A percentile compares a stretch with the other conserved stretches of the same genome.
Conservation (phyloP, 2,797 vertebrate species). For the Mionectes olivaceus region DNA sequence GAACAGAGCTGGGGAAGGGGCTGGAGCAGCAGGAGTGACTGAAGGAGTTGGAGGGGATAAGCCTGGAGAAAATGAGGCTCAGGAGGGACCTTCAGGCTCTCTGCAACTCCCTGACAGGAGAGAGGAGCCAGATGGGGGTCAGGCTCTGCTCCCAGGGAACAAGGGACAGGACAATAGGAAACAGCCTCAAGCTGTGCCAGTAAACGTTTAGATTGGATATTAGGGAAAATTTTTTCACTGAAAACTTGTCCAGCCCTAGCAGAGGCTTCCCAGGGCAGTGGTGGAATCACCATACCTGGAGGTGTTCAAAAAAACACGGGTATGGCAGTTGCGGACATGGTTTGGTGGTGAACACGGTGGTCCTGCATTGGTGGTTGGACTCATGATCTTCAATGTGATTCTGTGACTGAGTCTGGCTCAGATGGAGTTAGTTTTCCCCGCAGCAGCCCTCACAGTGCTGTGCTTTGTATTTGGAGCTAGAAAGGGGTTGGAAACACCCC, state of each 20-base stretch:
- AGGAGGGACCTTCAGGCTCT: background rate
- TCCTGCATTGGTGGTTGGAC: background rate
- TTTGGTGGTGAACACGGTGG: background rate
- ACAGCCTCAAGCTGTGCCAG: accelerated
- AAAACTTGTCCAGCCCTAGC: background rate
- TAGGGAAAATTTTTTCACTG: background rate
- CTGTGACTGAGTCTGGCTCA: background rate
- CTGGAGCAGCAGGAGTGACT: accelerated
- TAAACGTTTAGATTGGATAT: background rate
- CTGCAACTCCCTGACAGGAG: background rate
- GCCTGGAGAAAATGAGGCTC: background rate
- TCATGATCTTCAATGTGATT: background rate
- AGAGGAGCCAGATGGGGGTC: accelerated
- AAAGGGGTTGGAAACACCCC: background rate
- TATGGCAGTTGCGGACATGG: background rate
- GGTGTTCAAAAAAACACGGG: too few species aligned
- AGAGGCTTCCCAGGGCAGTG: background rate
- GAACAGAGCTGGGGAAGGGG: background rate
- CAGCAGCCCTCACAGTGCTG: background rate
- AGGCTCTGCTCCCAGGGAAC: background rate
- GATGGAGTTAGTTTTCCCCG: background rate
- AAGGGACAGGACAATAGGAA: background rate
- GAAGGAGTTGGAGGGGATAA: background rate
- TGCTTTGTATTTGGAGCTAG: background rate
- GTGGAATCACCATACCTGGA: background rate